These are phyloP conservation scores for Boulengeromyrus knoepffleri DNA, from an alignment of 2,113 vertebrate genomes.

Conservation along the genomic window DNA sequence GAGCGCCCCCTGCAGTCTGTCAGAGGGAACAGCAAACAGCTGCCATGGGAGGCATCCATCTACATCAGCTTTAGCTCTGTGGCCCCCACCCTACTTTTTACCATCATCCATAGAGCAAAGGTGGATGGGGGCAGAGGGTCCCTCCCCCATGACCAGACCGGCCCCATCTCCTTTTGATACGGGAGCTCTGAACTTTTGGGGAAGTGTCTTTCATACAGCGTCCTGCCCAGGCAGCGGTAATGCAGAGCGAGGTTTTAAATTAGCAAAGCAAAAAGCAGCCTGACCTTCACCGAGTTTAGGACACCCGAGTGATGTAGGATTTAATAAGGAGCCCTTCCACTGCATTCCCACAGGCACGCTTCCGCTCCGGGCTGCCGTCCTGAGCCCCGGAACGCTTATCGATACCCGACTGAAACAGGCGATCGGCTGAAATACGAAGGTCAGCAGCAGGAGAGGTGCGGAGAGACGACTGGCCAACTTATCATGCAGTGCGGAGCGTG, in stretches of 20 bases:
- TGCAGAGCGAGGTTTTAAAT: background rate
- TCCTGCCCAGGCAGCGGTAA: background rate
- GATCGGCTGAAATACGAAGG: background rate
- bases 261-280: background rate
- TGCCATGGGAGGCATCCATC: conserved; percentile 15
- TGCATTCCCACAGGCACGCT: background rate
- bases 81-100: background rate
- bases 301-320: background rate
- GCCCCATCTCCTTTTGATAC: background rate
- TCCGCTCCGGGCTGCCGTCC: background rate
- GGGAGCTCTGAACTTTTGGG: background rate
- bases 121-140: background rate
- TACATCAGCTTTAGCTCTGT: conserved; percentile 14
- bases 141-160: background rate
- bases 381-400: background rate
- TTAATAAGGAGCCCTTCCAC: background rate
- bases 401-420: background rate
- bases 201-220: background rate
- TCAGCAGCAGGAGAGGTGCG: background rate
- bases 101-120: background rate
- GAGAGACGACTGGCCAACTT: background rate
- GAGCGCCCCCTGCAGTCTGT: background rate
- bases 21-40: conserved; percentile 10
- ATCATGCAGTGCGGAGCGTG: background rate
- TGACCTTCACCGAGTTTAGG: background rate